Evolutionary conservation across 2,888 invertebrate genomes (phyloP), one percentile per base, ranked within the genome.

Genomic region (Oscheius sp.): DNA sequence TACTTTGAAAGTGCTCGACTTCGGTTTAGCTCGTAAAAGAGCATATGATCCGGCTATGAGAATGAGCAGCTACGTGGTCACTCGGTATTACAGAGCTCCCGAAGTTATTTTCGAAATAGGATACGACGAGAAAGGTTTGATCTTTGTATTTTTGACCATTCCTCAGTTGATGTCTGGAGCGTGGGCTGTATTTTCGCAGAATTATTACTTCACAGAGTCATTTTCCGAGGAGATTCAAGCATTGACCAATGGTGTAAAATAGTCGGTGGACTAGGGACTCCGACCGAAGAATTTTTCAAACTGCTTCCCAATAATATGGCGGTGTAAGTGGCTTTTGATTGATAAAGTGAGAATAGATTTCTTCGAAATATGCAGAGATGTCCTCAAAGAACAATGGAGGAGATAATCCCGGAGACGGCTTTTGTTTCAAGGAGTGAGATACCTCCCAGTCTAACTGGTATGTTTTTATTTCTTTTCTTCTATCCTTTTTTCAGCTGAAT

Each of bases 1-100:
- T 89, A 96, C 96, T 80, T 90, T 98, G 84, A 98, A 98, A 90
- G 98, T 98, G 87, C 90, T 98, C 85, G 98, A 98, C 89, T 99
- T 98, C 88, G 98, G 98, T 22, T 90, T 98, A 85, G 98, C 98
- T 67, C 91, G 98, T 86, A 96, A 97, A 63, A 95, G 75, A 49
- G 77, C 72, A 20, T 72, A 71, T 24, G 82, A 82, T 80, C 95
- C 94, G 70, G 96, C 97, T 88, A 96, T 97, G 95, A 44, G 79
- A 59, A 98, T 98, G 98, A 98, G 97, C 62, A 97, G 97, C 2
- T 99, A 99, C 89, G 98, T 79, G 0, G 79, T 79, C 14, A 79
- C 79, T 2, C 54, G 98, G 81, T 96, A 98, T 89, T 99, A 98
- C 89, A 90, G 98, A 83, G 98, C 98, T 71, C 98, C 98, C 0